Evolutionary conservation across 2,797 vertebrate species (phyloP), one percentile per base, ranked within the genome.

Genomic region (Leptodactylus fallax): DNA sequence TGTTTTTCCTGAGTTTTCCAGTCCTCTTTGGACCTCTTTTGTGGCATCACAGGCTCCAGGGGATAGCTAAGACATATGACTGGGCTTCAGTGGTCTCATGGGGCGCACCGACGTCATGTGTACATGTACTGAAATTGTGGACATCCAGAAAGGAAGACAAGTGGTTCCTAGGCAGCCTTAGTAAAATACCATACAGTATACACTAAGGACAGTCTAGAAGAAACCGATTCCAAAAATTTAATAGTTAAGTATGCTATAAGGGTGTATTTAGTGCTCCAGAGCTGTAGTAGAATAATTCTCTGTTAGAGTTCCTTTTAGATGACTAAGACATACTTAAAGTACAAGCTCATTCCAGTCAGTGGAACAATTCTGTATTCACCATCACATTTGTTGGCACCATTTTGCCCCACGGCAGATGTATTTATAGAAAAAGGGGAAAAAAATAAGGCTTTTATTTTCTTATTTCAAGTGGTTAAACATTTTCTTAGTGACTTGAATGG

Each of bases 381-480:
- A 72, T 56, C 14, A 14, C 19, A n/a, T 80, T 56, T 71, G 17
- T 36, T 55, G 63, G 47, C 47, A 67, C 47, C 9, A 51, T 3
- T 17, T 56, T 78, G 23, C 21, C 25, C 17, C 19, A 12, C 71
- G 49, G 72, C 56, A 85, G n/a, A 78, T 53, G 45, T 79, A 19
- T 47, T 17, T 19, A 27, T 45, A 77, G 72, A 19, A 81, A 47
- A 21, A 25, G 63, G 27, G 21, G 83, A 16, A 58, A 67, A 74
- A 27, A 83, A 61, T 13, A 49, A 25, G 60, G 60, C 49, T 79
- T 61, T 87, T 51, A 14, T 47, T 87, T 81, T 56, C 49, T 83
- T 71, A 83, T 78, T 83, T 79, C 47, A 71, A 71, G 36, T 84
- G 25, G 74, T 89, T 80, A 71, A 89, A 58, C 74, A 82, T 79